These are phyloP conservation scores for Halcyon chelicuti DNA, from an alignment of 2,797 vertebrate species.

Conservation along the genomic window DNA sequence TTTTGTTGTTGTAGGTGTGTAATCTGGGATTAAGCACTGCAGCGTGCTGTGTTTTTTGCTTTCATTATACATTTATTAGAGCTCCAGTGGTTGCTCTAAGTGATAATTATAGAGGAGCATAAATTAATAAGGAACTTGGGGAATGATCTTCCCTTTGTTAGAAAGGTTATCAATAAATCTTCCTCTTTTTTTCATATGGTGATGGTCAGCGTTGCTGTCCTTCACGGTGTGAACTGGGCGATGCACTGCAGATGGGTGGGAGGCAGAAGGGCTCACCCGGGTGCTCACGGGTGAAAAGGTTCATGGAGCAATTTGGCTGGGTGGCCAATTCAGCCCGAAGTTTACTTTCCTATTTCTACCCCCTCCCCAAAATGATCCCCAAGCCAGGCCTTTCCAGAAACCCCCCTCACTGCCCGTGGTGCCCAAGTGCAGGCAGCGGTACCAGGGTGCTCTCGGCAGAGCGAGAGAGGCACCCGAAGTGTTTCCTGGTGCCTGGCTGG, in stretches of 20 bases:
- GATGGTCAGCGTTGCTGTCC: background rate
- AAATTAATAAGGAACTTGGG: conserved; percentile 80
- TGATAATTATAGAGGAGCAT: conserved; percentile 85
- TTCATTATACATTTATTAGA: conserved; percentile 87
- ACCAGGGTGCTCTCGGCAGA: background rate
- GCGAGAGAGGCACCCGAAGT: background rate
- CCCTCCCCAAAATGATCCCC: background rate
- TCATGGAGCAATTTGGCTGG: background rate
- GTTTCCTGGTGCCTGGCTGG: background rate
- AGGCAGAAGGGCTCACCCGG: background rate
- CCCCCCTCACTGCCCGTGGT: background rate
- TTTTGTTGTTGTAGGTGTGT: conserved; percentile 84
- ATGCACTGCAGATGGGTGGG: background rate
- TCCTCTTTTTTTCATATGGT: background rate
- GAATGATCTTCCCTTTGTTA: conserved; percentile 47
- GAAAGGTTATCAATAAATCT: conserved; percentile 66
- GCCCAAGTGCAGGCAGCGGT: background rate
- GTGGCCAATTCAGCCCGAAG: background rate
- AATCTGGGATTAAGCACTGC: conserved; percentile 85
- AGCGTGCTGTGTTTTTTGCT: conserved; percentile 84
- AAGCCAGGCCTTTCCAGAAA: background rate
- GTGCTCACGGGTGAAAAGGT: background rate
- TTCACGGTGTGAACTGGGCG: background rate
- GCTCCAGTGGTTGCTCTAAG: conserved; percentile 58
- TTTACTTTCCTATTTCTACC: background rate